Percentiles rank a stretch among this genome's conserved stretches.
Conservation (phyloP, 2,113 vertebrate genomes). For the Hemiprocne comata region DNA sequence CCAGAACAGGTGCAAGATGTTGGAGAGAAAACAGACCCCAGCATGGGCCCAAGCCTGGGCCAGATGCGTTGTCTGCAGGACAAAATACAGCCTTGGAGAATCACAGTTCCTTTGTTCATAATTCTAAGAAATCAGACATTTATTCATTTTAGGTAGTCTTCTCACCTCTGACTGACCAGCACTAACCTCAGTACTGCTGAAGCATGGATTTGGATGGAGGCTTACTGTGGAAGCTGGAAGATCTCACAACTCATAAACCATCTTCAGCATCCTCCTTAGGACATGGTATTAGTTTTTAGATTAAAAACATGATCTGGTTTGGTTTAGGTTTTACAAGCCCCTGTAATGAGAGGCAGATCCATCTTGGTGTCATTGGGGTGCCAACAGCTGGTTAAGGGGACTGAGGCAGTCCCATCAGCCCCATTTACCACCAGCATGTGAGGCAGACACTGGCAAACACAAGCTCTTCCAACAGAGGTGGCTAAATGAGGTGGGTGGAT, state of each 20-base stretch:
- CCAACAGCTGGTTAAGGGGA: neutral
- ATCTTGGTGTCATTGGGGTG: neutral
- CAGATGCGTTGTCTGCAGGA: neutral
- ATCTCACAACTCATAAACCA: conserved; percentile 4
- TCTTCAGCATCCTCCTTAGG: neutral
- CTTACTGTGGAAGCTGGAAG: neutral
- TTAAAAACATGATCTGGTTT: neutral
- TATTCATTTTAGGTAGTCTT: neutral
- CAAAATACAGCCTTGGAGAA: neutral
- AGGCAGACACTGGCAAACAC: neutral
- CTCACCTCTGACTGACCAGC: neutral
- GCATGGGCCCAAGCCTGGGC: neutral
- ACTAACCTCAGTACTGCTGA: neutral
- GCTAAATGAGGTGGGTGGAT: neutral
- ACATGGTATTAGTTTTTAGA: neutral
- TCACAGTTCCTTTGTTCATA: neutral
- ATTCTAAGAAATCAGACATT: neutral
- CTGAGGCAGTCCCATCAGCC: neutral
- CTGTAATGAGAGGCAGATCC: neutral
- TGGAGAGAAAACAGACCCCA: neutral
- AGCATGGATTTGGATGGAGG: neutral
- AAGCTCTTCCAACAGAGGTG: neutral
- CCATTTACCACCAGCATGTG: neutral
- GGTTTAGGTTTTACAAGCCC: conserved; percentile 6
- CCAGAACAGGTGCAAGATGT: neutral